Evolutionary conservation across 2,797 vertebrate genomes (phyloP).

Genomic region (Oryzias sinensis): DNA sequence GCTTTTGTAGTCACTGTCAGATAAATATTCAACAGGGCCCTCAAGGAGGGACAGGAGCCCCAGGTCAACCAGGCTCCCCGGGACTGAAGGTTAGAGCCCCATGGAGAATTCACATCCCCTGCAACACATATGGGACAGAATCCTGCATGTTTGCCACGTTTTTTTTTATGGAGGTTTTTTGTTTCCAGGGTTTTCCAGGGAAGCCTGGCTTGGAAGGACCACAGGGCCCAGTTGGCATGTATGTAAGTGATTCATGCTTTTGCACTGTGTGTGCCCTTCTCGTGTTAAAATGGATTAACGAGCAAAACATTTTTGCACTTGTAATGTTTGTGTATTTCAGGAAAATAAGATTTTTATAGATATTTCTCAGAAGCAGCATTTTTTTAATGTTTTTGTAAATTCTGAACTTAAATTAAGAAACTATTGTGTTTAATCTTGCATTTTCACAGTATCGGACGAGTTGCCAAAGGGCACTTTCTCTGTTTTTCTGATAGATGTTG

Average conservation of each 20-base stretch:
- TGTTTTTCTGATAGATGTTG: neutral
- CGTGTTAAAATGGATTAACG: too few relatives aligned
- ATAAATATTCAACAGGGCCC: constrained; percentile 73
- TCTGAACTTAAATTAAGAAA: too few relatives aligned
- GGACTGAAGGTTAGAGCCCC: constrained; percentile 79
- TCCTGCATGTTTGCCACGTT: neutral
- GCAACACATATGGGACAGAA: neutral
- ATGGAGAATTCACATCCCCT: neutral
- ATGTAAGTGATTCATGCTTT: constrained; percentile 81
- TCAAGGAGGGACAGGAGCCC: constrained; percentile 71
- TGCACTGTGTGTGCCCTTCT: neutral
- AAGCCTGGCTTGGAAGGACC: constrained; percentile 82
- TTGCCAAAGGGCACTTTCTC: too few relatives aligned
- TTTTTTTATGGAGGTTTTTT: constrained; percentile 15
- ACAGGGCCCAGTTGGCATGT: constrained; percentile 87
- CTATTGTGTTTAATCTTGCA: too few relatives aligned
- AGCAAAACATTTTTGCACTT: too few relatives aligned
- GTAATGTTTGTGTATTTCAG: too few relatives aligned
- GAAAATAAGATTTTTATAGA: too few relatives aligned
- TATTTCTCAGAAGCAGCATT: too few relatives aligned
- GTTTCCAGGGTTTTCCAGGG: constrained; percentile 82
- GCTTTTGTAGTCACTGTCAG: constrained; percentile 7
- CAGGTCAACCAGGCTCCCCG: constrained; percentile 68
- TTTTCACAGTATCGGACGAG: too few relatives aligned
- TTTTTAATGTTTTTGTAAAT: too few relatives aligned